A percentile compares a stretch with the other conserved stretches of the same genome.
Evolutionary conservation across 2,113 vertebrate genomes (phyloP).

Genomic region (Anolis carolinensis): DNA sequence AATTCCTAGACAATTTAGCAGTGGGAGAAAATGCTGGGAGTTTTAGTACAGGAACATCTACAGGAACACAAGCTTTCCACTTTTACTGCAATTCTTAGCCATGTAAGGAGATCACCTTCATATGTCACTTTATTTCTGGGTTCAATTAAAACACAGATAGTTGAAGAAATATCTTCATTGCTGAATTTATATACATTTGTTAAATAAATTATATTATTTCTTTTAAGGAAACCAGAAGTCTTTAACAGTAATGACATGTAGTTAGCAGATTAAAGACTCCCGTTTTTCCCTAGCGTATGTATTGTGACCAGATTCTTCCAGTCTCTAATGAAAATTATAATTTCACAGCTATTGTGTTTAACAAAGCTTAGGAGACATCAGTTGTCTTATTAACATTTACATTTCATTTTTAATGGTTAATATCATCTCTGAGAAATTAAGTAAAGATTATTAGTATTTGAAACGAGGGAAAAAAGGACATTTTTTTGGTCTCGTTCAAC

Average conservation of each 20-base stretch:
- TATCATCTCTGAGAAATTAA: constrained; percentile 72
- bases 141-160: background rate
- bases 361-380: constrained; percentile 68
- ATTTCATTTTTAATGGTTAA: constrained; percentile 64
- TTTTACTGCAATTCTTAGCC: background rate
- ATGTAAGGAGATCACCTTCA: constrained; percentile 16
- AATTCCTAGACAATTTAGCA: too few relatives aligned
- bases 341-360: constrained; percentile 69
- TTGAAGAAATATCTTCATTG: constrained; percentile 52
- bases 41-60: too few relatives aligned
- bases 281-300: constrained; percentile 54
- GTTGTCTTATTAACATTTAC: constrained; percentile 75
- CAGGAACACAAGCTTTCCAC: too few relatives aligned
- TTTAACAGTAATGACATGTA: constrained; percentile 51
- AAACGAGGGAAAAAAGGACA: constrained; percentile 56
- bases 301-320: constrained; percentile 56
- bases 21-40: too few relatives aligned
- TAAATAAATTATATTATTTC: constrained; percentile 31
- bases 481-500: constrained; percentile 58
- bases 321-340: constrained; percentile 59
- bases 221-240: constrained; percentile 58
- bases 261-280: constrained; percentile 56
- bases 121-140: constrained; percentile 33
- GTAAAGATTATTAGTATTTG: constrained; percentile 67
- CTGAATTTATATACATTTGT: constrained; percentile 12